phyloP scores from a whole-genome alignment of 53 echinoderm and acorn worm species.

The Crossaster papposus region DNA sequence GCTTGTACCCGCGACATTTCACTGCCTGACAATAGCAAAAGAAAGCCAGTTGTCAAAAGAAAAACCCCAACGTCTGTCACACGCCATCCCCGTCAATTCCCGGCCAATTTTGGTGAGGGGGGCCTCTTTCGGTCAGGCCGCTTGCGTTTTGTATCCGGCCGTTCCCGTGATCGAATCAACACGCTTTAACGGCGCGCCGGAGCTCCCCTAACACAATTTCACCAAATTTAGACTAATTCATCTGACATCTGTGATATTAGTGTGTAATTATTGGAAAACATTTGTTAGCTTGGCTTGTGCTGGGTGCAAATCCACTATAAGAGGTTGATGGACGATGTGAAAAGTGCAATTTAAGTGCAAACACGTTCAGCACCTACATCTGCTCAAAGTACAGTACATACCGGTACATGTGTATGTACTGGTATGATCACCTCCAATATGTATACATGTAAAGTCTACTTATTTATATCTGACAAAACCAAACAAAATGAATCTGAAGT shows the following conservation, averaged over 20 bases:
- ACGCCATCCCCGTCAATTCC: conserved; percentile 54
- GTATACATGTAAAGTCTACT: background rate
- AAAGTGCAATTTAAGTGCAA: conserved; percentile 52
- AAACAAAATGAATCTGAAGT: too few relatives aligned
- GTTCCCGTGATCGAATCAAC: conserved; percentile 52
- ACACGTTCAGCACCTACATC: background rate
- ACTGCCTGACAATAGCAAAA: conserved; percentile 41
- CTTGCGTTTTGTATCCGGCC: background rate
- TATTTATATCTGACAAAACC: background rate
- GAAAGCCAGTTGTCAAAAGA: conserved; percentile 63
- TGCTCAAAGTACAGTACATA: conserved; percentile 10
- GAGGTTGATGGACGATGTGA: conserved; percentile 27
- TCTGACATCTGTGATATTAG: conserved; percentile 63
- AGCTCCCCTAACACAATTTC: conserved; percentile 50
- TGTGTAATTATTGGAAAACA: conserved; percentile 62
- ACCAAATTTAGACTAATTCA: conserved; percentile 57
- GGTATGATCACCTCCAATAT: background rate
- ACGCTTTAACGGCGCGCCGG: conserved; percentile 26
- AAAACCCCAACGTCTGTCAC: conserved; percentile 47
- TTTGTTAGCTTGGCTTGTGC: conserved; percentile 32
- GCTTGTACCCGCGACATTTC: conserved; percentile 46
- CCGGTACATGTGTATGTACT: too few relatives aligned
- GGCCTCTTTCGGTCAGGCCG: background rate
- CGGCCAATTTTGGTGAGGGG: conserved; percentile 25
- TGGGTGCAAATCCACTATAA: background rate